phyloP scores from a whole-genome alignment of 1,140 invertebrate species.

The Meloidogyne chitwoodi region DNA sequence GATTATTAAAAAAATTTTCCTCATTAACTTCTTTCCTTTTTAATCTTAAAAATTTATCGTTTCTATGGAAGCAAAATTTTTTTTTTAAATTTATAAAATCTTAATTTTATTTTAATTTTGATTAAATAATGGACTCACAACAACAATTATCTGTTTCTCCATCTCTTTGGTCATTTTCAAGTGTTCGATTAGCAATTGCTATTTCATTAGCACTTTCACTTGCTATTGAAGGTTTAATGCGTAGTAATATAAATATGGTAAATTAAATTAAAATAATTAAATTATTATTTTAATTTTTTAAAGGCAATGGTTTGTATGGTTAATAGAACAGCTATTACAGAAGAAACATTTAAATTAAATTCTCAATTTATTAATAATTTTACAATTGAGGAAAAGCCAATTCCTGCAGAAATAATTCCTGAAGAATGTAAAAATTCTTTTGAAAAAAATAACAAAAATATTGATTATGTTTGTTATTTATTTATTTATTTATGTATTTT shows the following conservation, averaged over 20 bases:
- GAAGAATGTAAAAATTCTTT: slow-evolving; percentile 1
- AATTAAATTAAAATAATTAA: neutral
- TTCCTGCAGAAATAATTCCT: neutral
- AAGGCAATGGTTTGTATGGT: slow-evolving; percentile 52
- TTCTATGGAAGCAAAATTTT: neutral
- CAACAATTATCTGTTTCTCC: neutral
- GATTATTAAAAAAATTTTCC: too few relatives aligned
- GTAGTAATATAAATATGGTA: slow-evolving; percentile 55
- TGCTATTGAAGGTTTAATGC: slow-evolving; percentile 58
- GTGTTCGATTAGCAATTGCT: slow-evolving; percentile 47
- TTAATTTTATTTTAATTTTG: neutral
- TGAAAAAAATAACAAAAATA: neutral
- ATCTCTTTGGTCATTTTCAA: slow-evolving; percentile 47
- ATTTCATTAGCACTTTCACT: slow-evolving; percentile 52
- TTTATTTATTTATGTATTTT: neutral
- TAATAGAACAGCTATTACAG: slow-evolving; percentile 38
- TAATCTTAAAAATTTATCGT: neutral
- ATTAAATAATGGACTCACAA: neutral
- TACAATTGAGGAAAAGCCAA: neutral
- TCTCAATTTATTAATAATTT: neutral
- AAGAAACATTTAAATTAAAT: neutral
- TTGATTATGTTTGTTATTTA: neutral
- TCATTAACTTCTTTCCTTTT: neutral
- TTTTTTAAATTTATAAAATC: neutral
- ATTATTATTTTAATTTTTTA: neutral